phyloP scores from a whole-genome alignment of 2,888 invertebrate genomes.

The Smittia aterrima region DNA sequence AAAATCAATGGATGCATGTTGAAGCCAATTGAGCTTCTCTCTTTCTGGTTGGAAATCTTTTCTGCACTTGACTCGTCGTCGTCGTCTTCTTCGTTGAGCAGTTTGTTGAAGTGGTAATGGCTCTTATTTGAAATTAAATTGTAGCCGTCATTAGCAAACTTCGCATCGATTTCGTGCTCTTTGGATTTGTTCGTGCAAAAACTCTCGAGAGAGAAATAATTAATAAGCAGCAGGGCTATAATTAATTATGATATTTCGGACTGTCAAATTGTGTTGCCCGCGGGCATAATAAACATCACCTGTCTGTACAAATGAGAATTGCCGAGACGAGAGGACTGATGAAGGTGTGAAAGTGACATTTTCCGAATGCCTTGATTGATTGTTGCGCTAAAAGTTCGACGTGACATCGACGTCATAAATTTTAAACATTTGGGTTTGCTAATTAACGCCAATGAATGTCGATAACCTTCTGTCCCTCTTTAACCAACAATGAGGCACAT shows the following conservation, averaged over 20 bases:
- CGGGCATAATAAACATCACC: conserved; percentile 28
- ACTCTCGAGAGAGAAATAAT: conserved; percentile 23
- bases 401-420: background rate
- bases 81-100: too few relatives aligned
- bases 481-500: too few relatives aligned
- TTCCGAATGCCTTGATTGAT: conserved; percentile 16
- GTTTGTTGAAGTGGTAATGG: conserved; percentile 30
- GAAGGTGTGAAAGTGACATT: conserved; percentile 28
- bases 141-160: background rate
- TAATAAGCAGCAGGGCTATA: conserved; percentile 20
- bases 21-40: background rate
- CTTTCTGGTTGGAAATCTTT: background rate
- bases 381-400: background rate
- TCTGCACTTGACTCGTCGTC: too few relatives aligned
- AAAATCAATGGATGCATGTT: background rate
- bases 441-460: too few relatives aligned
- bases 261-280: conserved; percentile 23
- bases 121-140: conserved; percentile 23
- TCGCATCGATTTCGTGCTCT: background rate
- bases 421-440: background rate
- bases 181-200: background rate
- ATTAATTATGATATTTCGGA: conserved; percentile 33
- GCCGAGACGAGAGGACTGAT: background rate
- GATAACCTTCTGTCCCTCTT: too few relatives aligned
- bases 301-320: background rate